Percentiles rank a stretch among this genome's conserved stretches.
Evolutionary conservation across 2,888 invertebrate species (phyloP).

Genomic region (Bugulina stolonifera): DNA sequence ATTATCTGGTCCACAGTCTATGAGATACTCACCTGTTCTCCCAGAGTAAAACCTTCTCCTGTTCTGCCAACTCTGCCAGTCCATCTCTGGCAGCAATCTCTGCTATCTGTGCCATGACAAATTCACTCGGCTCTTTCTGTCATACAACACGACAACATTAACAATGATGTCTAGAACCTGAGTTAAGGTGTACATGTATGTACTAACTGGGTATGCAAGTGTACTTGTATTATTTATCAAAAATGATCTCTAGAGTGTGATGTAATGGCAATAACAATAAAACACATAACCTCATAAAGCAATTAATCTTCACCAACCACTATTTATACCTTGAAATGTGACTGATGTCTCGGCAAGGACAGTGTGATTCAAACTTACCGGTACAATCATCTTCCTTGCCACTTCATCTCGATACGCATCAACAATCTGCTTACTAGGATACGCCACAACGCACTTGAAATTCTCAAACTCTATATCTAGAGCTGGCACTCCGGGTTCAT

Average conservation of each 20-base stretch:
- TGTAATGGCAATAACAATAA: no score
- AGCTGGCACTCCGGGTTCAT: slow-evolving; percentile 50
- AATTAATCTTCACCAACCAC: no score
- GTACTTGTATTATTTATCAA: no score
- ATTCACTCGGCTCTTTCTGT: slow-evolving; percentile 24
- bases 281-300: no score
- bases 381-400: background rate
- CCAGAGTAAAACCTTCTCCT: slow-evolving; percentile 59
- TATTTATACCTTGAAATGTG: background rate
- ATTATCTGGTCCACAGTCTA: background rate
- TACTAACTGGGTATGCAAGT: no score
- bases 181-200: no score
- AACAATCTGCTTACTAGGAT: slow-evolving; percentile 53
- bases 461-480: slow-evolving; percentile 56
- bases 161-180: background rate
- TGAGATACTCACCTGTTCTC: slow-evolving; percentile 42
- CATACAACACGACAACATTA: background rate
- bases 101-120: slow-evolving; percentile 39
- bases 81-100: slow-evolving; percentile 55
- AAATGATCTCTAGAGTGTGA: no score
- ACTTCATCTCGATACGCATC: slow-evolving; percentile 48
- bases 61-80: slow-evolving; percentile 57
- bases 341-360: background rate
- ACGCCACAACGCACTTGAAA: slow-evolving; percentile 52
- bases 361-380: background rate